These are phyloP conservation scores for Zygogramma bicolorata DNA, from an alignment of 2,888 invertebrate genomes.

Conservation along the genomic window DNA sequence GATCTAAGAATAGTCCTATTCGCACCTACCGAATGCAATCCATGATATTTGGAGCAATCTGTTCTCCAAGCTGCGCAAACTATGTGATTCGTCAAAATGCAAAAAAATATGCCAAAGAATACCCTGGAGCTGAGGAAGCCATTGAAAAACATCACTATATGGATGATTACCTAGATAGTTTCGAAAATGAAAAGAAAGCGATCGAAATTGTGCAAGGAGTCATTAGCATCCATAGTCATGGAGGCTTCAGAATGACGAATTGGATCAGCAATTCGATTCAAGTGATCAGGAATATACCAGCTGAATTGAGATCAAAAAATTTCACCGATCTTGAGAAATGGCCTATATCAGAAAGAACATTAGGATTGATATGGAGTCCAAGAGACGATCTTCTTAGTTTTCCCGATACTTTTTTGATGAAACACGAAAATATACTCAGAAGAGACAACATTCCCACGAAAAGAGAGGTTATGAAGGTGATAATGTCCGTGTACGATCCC, in stretches of 20 bases:
- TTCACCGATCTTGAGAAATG: background rate
- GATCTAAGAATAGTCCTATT: background rate
- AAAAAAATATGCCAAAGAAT: background rate
- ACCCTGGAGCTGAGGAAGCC: background rate
- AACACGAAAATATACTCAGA: background rate
- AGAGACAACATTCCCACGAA: background rate
- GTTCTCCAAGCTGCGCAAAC: background rate
- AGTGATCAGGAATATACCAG: too few species aligned
- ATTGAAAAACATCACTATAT: too few species aligned
- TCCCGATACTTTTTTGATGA: background rate
- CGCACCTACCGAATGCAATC: background rate
- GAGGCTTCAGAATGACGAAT: background rate
- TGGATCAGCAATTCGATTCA: too few species aligned
- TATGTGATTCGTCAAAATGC: too few species aligned
- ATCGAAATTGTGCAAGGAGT: background rate
- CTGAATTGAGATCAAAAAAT: background rate
- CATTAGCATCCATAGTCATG: background rate
- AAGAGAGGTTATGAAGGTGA: background rate
- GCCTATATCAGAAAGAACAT: background rate
- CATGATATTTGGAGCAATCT: background rate
- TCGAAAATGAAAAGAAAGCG: background rate
- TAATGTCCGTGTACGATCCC: background rate
- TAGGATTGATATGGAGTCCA: background rate
- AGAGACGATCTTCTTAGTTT: background rate
- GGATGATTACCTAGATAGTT: background rate